Conservation (phyloP, 2,797 vertebrate genomes). For the Oryzias dopingdopingensis region DNA sequence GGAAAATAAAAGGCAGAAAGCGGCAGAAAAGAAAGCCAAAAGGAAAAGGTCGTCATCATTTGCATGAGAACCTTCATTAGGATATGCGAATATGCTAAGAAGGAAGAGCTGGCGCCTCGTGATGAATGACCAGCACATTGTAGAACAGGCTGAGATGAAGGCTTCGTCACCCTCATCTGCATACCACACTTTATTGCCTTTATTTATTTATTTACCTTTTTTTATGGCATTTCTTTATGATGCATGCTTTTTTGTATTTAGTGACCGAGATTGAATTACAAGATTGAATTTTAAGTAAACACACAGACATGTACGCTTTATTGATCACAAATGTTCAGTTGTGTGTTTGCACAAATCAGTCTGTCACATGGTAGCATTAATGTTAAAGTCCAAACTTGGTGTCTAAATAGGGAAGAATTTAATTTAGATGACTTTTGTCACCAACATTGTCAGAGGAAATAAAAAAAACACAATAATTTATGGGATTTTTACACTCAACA, state of each 20-base stretch:
- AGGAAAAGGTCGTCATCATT: slow-evolving; percentile 96
- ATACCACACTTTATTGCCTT: slow-evolving; percentile 81
- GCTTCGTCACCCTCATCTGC: slow-evolving; percentile 95
- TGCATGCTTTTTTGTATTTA: slow-evolving; percentile 71
- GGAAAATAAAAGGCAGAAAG: slow-evolving; percentile 67
- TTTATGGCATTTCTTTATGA: slow-evolving; percentile 50
- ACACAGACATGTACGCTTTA: background rate
- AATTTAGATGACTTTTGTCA: no score
- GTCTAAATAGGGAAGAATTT: no score
- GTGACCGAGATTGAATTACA: slow-evolving; percentile 68
- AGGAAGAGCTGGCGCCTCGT: slow-evolving; percentile 88
- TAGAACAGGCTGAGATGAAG: slow-evolving; percentile 86
- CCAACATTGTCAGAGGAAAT: no score
- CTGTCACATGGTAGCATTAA: no score
- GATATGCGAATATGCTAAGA: slow-evolving; percentile 99
- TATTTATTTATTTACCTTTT: slow-evolving; percentile 72
- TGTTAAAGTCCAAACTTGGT: no score
- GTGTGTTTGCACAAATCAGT: no score
- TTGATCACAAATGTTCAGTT: no score
- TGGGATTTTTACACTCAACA: no score
- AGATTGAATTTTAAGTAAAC: background rate
- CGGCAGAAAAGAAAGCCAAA: slow-evolving; percentile 63
- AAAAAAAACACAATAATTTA: no score
- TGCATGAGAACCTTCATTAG: slow-evolving; percentile 98
- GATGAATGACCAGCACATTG: slow-evolving; percentile 91